Conservation (phyloP, 2,797 vertebrate genomes). For the Phaenicophaeus curvirostris region DNA sequence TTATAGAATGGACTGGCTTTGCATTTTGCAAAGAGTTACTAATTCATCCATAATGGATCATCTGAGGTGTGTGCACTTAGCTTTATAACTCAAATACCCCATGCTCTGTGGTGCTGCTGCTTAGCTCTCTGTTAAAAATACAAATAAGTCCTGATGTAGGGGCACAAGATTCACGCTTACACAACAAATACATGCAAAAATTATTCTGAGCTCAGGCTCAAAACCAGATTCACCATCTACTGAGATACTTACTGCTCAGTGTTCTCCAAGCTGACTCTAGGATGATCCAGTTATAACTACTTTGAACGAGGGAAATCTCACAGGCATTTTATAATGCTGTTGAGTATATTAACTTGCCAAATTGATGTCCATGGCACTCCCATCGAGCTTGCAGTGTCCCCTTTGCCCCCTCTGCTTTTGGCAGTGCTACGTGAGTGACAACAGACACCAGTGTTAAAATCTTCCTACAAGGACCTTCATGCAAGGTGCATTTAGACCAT, state of each 20-base stretch:
- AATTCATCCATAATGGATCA: accelerated
- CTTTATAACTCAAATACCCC: neutral
- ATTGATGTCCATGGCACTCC: neutral
- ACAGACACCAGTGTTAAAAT: neutral
- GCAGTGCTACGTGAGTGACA: accelerated
- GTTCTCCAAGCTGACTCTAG: neutral
- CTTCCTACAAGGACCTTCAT: neutral
- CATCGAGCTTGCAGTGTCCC: neutral
- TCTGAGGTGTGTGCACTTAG: accelerated
- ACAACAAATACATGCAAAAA: neutral
- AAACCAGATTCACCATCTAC: neutral
- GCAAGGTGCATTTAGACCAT: accelerated
- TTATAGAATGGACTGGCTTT: neutral
- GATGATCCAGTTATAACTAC: neutral
- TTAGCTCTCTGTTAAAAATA: neutral
- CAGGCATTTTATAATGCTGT: neutral
- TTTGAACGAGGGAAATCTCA: neutral
- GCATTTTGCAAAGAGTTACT: neutral
- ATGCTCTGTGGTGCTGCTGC: neutral
- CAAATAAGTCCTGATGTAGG: neutral
- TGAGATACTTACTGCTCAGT: neutral
- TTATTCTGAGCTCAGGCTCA: neutral
- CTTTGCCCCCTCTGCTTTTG: neutral
- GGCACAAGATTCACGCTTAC: neutral
- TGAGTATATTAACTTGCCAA: neutral